Evolutionary conservation across 2,888 invertebrate genomes (phyloP), one percentile per base, ranked within the genome.

Genomic region (Andricus quercusramuli): DNA sequence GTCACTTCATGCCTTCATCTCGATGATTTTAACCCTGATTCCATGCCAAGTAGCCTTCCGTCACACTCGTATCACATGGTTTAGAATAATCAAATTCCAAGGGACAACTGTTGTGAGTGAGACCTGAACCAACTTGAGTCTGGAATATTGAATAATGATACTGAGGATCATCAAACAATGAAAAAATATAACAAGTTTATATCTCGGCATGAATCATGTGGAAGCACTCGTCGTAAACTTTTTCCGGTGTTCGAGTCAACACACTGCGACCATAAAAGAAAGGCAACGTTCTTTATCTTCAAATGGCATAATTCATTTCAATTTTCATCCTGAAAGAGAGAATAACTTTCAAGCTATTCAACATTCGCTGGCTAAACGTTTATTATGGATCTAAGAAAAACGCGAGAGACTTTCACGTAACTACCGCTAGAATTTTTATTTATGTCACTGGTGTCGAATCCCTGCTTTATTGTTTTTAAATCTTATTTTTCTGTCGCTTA

Each of bases 1-100:
- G 85, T 86, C 85, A 84, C 83, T 79, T 66, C 80, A 78, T 82
- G 81, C 83, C 82, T 66, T 68, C 44, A 77, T 79, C 32, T 22
- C 76, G 47, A 80, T 51, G 62, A 70, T 65, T 70, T 80, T 37
- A 44, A 11, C 47, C 37, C 22, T 37, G 44, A 64, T 47, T 62
- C 25, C 56, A 44, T 77, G 25, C 37, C 64, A 22, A 44, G 64
- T 9, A 41, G 62, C 44, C 32, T 64, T 25, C 44, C 20, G 41
- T 4, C 51, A 20, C 51, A 32, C 56, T 47, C 20, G 11, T 51
- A 51, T 29, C 22, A 29, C 70, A 51, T 51, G 51, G 56, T 56
- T n/a, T 29, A 32, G 22, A 51, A 13, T 32, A 32, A 56, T 74
- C 15, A 9, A 32, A 56, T 56, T 56, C 13, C 22, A 47, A 74